phyloP scores from a whole-genome alignment of 2,797 vertebrate species.

The Hirundo rustica region DNA sequence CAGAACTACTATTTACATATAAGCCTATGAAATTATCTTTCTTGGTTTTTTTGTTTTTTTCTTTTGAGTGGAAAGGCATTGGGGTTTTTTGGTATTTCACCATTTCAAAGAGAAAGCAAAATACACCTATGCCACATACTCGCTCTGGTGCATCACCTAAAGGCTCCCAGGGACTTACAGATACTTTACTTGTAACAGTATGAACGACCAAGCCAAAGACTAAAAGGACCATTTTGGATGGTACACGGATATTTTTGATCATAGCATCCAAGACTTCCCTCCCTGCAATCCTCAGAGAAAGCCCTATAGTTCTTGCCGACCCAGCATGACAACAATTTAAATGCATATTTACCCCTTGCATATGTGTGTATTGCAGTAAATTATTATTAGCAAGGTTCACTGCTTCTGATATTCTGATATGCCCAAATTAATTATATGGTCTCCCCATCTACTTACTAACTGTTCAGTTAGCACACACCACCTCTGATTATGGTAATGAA shows the following conservation, averaged over 20 bases:
- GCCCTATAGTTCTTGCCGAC: background rate
- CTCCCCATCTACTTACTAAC: background rate
- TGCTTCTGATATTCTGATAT: background rate
- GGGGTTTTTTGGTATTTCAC: background rate
- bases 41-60: background rate
- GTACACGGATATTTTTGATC: background rate
- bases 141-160: background rate
- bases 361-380: accelerated
- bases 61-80: background rate
- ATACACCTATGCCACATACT: background rate
- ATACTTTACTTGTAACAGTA: background rate
- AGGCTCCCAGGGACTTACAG: background rate
- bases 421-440: background rate
- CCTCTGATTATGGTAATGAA: background rate
- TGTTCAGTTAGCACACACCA: background rate
- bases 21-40: background rate
- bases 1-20: background rate
- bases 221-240: background rate
- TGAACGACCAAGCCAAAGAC: background rate
- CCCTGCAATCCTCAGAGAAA: background rate
- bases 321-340: background rate
- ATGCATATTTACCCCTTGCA: background rate
- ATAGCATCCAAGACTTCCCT: background rate
- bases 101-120: background rate
- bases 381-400: background rate